Conservation (phyloP, 2,113 vertebrate genomes). For the Cephalopterus ornatus region DNA sequence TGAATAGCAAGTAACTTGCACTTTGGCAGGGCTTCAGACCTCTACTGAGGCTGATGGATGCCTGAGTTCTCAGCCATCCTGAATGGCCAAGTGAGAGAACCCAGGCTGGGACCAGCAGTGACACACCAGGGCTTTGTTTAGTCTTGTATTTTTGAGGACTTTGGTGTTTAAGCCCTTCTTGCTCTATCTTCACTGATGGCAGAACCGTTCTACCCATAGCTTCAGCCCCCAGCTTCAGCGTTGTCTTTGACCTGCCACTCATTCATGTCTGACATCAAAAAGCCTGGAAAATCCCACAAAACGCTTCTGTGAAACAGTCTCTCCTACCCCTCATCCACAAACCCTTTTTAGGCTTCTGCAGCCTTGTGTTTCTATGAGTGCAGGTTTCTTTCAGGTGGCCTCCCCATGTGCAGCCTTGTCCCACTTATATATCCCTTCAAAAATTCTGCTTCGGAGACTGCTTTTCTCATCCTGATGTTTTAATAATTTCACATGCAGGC, state of each 20-base stretch:
- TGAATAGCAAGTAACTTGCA: slow-evolving; percentile 30
- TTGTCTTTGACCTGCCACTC: not conserved
- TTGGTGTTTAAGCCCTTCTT: not conserved
- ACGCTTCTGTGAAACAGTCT: not conserved
- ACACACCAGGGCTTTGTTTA: not conserved
- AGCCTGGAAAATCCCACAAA: not conserved
- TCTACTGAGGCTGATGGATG: not conserved
- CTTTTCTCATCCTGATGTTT: not conserved
- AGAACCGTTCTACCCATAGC: not conserved
- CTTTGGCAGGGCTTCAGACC: not conserved
- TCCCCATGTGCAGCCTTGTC: not conserved
- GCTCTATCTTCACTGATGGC: not conserved
- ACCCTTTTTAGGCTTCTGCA: not conserved
- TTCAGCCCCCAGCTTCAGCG: not conserved
- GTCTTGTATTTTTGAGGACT: not conserved
- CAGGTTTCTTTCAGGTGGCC: not conserved
- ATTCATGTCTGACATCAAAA: not conserved
- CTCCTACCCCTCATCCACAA: not conserved
- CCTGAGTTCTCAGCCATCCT: not conserved
- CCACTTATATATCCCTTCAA: not conserved
- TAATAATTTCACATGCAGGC: not conserved
- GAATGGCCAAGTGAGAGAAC: not conserved
- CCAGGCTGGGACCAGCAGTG: not conserved
- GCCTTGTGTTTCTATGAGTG: not conserved
- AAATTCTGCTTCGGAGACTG: not conserved